Evolutionary conservation across 2,797 vertebrate genomes (phyloP), one percentile per base, ranked within the genome.

Genomic region (Esox lucius): DNA sequence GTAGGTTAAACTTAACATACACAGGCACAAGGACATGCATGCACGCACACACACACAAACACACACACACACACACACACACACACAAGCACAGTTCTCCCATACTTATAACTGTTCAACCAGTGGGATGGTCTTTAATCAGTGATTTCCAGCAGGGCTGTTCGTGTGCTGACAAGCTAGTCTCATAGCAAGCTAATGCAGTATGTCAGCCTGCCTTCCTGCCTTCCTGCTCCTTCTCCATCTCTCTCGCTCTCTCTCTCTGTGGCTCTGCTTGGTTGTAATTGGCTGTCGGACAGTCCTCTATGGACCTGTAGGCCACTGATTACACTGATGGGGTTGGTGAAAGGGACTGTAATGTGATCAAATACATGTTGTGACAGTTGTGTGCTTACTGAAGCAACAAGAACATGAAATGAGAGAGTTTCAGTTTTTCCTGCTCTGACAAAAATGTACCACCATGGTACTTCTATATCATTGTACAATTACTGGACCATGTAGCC

Each of bases 151-250:
- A 70, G 74, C 42, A 73, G 68, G 78, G 49, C 74, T 66, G 22
- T 69, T 42, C 80, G 4, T 71, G 75, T 76, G 84, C 74, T 85
- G 84, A 86, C 81, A 85, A 71, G 49, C 19, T 22, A 76, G 39
- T 85, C 80, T 46, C 84, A 81, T 64, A 78, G 67, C 66, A 71
- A 71, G 56, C 78, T 79, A 82, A 86, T 86, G 80, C 72, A 83
- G 80, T 80, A 78, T 81, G 79, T 86, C 87, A 90, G 82, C 12
- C 5, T 62, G 24, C 24, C 59, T 62, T 3, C 70, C 81, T 26
- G 17, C 59, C 70, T 79, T 70, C 4, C 64, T 70, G 26, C 73
- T 80, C 74, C 64, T 72, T 22, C 77, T 74, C 53, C 3, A 65
- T 35, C 56, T 8, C 26, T 82, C 59, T 48, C 7, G 56, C 53